These are phyloP conservation scores for Blastobasis adustella DNA, from an alignment of 2,888 invertebrate genomes.

Conservation along the genomic window DNA sequence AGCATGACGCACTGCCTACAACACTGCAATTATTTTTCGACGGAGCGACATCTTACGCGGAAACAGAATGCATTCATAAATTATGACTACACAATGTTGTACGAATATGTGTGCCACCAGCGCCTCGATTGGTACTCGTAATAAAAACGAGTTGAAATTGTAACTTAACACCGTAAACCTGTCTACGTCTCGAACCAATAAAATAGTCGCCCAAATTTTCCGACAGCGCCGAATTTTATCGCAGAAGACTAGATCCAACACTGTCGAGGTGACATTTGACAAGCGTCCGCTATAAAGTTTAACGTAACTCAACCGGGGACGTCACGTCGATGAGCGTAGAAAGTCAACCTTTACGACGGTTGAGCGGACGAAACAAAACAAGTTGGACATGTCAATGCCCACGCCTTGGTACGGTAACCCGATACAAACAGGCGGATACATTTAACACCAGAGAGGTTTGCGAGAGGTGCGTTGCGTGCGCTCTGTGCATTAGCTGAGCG, in stretches of 20 bases:
- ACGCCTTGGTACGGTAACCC: slow-evolving; percentile 70
- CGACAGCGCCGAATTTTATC: slow-evolving; percentile 1
- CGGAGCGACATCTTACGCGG: slow-evolving; percentile 54
- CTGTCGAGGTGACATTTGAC: slow-evolving; percentile 48
- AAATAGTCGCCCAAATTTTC: background rate
- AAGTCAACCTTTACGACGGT: slow-evolving; percentile 66
- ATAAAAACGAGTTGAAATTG: slow-evolving; percentile 7
- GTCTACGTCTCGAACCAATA: background rate
- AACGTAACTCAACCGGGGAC: slow-evolving; percentile 53
- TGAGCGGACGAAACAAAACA: slow-evolving; percentile 69
- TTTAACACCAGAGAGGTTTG: slow-evolving; percentile 64
- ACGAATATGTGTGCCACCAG: slow-evolving; percentile 9
- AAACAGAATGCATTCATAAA: slow-evolving; percentile 31
- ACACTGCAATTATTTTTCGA: slow-evolving; percentile 62
- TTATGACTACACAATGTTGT: slow-evolving; percentile 36
- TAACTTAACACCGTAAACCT: too few species aligned
- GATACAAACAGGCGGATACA: slow-evolving; percentile 68
- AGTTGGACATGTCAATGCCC: slow-evolving; percentile 72
- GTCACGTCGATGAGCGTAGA: slow-evolving; percentile 66
- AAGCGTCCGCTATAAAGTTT: slow-evolving; percentile 49
- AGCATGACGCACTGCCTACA: slow-evolving; percentile 58
- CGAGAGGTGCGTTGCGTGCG: slow-evolving; percentile 40
- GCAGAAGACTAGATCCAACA: background rate
- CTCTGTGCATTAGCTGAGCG: slow-evolving; percentile 37
- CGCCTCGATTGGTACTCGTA: background rate